phyloP scores from a whole-genome alignment of 1,140 invertebrate species.

The Bombus affinis region DNA sequence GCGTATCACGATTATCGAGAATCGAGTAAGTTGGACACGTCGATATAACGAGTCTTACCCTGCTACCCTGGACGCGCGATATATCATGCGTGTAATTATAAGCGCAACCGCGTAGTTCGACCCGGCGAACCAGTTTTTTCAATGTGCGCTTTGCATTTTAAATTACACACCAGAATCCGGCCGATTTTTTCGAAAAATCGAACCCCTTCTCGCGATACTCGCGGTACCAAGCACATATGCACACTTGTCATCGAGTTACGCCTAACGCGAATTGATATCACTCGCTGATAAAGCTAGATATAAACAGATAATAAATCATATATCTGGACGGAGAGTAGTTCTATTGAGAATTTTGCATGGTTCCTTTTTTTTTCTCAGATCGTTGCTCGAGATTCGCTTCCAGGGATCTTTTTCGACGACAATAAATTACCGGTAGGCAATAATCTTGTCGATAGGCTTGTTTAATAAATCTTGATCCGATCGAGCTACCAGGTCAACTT shows the following conservation, averaged over 20 bases:
- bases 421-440: neutral
- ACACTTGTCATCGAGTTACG: constrained; percentile 27
- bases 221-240: neutral
- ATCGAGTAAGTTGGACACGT: constrained; percentile 1
- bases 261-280: constrained; percentile 20
- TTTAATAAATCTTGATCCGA: neutral
- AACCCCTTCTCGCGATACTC: neutral
- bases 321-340: neutral
- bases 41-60: constrained; percentile 15
- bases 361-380: neutral
- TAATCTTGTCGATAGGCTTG: constrained; percentile 5
- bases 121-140: constrained; percentile 42
- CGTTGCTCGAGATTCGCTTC: neutral
- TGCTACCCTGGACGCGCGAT: constrained; percentile 12
- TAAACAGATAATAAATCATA: constrained; percentile 40
- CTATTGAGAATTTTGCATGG: too few species aligned
- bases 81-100: constrained; percentile 44
- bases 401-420: neutral
- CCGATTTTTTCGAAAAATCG: neutral
- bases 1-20: neutral
- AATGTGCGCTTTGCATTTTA: constrained; percentile 39
- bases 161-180: neutral
- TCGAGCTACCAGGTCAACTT: neutral
- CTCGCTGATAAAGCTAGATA: neutral
- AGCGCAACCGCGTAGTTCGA: constrained; percentile 33